Base-by-base conservation (phyloP, 2,888 invertebrate genomes). In the Deroplatys truncata region DNA sequence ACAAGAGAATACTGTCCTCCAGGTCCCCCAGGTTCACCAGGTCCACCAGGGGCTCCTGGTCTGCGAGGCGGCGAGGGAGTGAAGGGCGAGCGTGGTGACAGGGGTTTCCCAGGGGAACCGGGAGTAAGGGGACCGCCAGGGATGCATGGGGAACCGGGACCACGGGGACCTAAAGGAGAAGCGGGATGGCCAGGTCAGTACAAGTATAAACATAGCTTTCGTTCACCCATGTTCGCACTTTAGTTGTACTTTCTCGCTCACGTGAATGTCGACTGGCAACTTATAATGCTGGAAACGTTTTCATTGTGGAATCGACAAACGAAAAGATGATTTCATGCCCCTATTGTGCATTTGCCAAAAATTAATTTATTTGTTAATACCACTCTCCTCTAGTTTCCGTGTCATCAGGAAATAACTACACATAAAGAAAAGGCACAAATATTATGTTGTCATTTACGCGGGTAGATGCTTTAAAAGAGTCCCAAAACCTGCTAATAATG, bases 1-100 rank as follows among this genome's bases (percentile, higher is more conserved):
- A 97, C 97, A 0, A 96, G 96, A 92, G 97, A 97, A 89, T 97
- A 97, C 92, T 98, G 98, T 92, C 96, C 96, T 0, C 95, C 95
- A 72, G 96, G 96, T 0, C 94, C 95, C 0, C 94, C 95, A 84
- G 97, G 97, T 0, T 94, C 94, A 0, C 93, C 94, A 0, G 96
- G 96, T 0, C 92, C 93, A 10, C 94, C 93, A 29, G 94, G 93
- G 1, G 92, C 91, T 7, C 92, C 92, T n/a, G 94, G 94, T 10
- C 91, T 91, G 56, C 91, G 92, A 28, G 94, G 93, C 7, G 92
- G 91, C 31, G 91, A 91, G 85, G 92, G 92, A 1, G 86, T 90
- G 31, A 92, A 92, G 90, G 93, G 93, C 10, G 93, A 93, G 28
- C 91, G 92, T 88, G 93, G 94, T 4, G 93, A 93, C 83, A 90